Evolutionary conservation across 2,797 vertebrate genomes (phyloP).

Genomic region (Sphenopsis melanotis): DNA sequence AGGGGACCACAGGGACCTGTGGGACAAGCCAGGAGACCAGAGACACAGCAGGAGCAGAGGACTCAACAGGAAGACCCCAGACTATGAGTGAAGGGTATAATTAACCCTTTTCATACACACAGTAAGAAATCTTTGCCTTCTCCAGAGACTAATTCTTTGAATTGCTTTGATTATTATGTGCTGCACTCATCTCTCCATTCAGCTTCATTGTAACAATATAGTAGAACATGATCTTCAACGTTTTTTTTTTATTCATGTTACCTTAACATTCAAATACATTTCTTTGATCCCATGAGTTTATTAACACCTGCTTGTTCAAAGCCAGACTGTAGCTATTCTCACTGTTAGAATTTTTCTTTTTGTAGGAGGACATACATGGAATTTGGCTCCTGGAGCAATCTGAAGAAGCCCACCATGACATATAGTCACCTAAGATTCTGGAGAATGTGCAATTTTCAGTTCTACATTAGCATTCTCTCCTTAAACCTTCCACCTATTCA

Average conservation of each 20-base stretch:
- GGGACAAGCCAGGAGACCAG: background rate
- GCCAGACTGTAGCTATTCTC: background rate
- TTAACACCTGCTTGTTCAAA: background rate
- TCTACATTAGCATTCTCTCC: background rate
- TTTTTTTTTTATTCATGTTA: background rate
- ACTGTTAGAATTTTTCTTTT: background rate
- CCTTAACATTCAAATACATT: background rate
- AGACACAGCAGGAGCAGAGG: background rate
- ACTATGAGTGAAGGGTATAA: background rate
- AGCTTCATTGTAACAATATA: background rate
- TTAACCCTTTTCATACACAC: background rate
- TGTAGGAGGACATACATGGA: fast-evolving
- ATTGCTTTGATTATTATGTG: background rate
- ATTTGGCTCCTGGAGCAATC: background rate
- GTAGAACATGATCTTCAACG: background rate
- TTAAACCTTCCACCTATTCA: background rate
- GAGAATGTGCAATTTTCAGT: background rate
- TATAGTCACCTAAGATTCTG: background rate
- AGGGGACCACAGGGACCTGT: background rate
- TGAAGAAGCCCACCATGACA: background rate
- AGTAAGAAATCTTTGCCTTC: background rate
- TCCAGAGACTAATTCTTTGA: background rate
- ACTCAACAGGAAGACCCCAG: background rate
- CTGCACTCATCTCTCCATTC: background rate
- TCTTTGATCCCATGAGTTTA: background rate